Evolutionary conservation across 37 sponge, comb jelly and placozoan species (phyloP).

Genomic region (Oopsacas minuta): DNA sequence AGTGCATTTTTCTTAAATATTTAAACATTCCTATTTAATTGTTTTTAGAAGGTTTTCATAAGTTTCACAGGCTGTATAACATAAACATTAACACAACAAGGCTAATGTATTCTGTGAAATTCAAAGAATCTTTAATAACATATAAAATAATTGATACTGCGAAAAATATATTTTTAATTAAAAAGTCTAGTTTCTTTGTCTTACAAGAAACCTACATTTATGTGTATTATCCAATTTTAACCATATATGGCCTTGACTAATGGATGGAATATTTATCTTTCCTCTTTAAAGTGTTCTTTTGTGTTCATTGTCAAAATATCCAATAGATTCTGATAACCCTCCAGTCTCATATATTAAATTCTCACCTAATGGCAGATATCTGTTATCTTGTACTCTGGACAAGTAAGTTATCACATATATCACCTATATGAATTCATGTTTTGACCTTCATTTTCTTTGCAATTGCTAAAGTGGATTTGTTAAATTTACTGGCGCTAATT

Average conservation of each 20-base stretch:
- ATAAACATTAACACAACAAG: too few relatives aligned
- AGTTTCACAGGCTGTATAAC: too few relatives aligned
- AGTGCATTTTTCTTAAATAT: too few relatives aligned
- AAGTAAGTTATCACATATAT: constrained; percentile 36
- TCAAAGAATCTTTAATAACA: too few relatives aligned
- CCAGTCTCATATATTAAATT: constrained; percentile 97
- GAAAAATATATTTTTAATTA: neutral
- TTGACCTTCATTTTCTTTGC: neutral
- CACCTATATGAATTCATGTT: neutral
- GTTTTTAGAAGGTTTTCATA: too few relatives aligned
- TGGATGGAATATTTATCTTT: neutral
- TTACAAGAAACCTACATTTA: neutral
- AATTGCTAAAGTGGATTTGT: neutral
- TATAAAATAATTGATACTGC: too few relatives aligned
- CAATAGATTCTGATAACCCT: constrained; percentile 91
- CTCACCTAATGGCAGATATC: constrained; percentile 96
- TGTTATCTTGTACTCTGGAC: constrained; percentile 86
- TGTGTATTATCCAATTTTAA: neutral
- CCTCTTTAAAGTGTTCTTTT: neutral
- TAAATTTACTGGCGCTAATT: neutral
- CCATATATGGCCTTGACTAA: neutral
- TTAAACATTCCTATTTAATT: too few relatives aligned
- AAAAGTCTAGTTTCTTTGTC: neutral
- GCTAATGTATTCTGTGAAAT: too few relatives aligned
- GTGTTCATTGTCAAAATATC: too few relatives aligned